phyloP scores from a whole-genome alignment of 1,140 invertebrate genomes.

The Musca domestica region DNA sequence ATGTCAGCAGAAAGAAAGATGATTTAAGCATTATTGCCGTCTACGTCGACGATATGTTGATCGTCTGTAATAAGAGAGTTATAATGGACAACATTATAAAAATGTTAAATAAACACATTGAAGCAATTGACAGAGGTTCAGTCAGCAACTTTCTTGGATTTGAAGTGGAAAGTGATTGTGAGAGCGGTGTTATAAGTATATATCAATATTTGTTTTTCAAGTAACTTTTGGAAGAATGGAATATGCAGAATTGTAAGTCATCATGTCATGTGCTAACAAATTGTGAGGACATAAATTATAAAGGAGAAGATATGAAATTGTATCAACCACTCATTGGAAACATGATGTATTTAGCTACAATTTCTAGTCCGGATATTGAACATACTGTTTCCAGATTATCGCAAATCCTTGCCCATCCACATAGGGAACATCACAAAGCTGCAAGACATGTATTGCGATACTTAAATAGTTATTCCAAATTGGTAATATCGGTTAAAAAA shows the following conservation, averaged over 20 bases:
- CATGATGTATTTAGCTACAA: constrained; percentile 18
- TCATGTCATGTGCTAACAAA: constrained; percentile 3
- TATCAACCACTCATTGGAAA: constrained; percentile 19
- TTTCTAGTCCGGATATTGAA: constrained; percentile 19
- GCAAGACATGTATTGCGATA: constrained; percentile 22
- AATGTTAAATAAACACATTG: background rate
- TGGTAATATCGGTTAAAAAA: background rate
- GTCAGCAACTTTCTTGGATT: background rate
- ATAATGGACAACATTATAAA: background rate
- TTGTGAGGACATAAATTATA: constrained; percentile 14
- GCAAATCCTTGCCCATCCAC: constrained; percentile 11
- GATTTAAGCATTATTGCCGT: background rate
- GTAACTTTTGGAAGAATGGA: background rate
- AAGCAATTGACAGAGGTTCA: background rate
- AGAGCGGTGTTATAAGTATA: background rate
- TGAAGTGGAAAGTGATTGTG: background rate
- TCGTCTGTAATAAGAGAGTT: background rate
- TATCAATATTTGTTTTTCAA: background rate
- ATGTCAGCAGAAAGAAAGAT: background rate
- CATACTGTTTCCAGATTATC: constrained; percentile 2
- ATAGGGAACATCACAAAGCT: constrained; percentile 3
- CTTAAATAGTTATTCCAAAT: background rate
- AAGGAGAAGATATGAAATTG: background rate
- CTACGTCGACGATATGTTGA: background rate
- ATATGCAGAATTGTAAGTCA: background rate